Conservation (phyloP, 92 coral and sea anemone species). For the Desmophyllum pertusum region DNA sequence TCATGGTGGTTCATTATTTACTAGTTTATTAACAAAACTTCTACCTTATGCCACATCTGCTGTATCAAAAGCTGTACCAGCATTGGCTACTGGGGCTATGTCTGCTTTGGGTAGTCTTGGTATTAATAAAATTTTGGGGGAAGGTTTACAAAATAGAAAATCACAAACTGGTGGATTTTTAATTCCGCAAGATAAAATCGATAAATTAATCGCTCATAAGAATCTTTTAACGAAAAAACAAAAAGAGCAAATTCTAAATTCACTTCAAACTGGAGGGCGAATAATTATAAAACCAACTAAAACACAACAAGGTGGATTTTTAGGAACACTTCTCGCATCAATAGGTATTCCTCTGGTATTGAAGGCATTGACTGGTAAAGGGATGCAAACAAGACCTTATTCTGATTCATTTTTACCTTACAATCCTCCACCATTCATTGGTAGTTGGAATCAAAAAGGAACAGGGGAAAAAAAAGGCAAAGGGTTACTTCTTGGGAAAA, state of each 20-base stretch:
- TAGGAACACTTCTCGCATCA: constrained; percentile 19
- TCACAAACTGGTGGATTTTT: too few species aligned
- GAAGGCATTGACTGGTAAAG: neutral
- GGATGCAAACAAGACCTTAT: neutral
- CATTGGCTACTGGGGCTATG: too few species aligned
- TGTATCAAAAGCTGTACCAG: too few species aligned
- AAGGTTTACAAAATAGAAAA: too few species aligned
- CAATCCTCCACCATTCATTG: constrained; percentile 7
- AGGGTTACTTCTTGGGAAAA: constrained; percentile 8
- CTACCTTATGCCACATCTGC: too few species aligned
- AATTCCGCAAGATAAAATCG: neutral
- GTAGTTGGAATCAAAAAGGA: constrained; percentile 22
- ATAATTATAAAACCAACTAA: neutral
- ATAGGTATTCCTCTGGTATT: constrained; percentile 27
- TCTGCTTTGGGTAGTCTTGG: too few species aligned
- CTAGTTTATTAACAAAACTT: too few species aligned
- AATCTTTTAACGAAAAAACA: neutral
- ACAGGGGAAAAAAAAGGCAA: constrained; percentile 18
- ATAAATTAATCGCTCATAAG: neutral
- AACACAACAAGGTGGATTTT: neutral
- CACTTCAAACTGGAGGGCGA: neutral
- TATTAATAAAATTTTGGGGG: too few species aligned
- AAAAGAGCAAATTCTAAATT: neutral
- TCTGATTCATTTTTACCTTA: neutral
- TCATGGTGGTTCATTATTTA: too few species aligned